phyloP scores from a whole-genome alignment of 2,888 invertebrate species.

The Thysanoteuthis rhombus region DNA sequence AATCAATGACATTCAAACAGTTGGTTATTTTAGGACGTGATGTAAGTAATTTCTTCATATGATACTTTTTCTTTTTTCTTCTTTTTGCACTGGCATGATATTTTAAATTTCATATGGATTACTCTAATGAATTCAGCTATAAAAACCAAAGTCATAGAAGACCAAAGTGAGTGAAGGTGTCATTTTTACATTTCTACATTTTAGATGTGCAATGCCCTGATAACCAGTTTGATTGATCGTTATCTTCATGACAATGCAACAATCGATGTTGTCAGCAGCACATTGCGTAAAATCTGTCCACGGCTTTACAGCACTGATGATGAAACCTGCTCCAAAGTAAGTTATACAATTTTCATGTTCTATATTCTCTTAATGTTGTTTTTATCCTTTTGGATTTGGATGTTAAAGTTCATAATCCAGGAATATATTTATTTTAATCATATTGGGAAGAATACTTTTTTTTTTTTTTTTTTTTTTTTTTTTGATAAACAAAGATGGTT shows the following conservation, averaged over 20 bases:
- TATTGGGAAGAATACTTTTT: too few relatives aligned
- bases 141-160: neutral
- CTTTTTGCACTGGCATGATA: too few relatives aligned
- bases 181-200: neutral
- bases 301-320: constrained; percentile 93
- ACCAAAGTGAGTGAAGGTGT: neutral
- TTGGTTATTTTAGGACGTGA: constrained; percentile 83
- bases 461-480: too few relatives aligned
- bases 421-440: too few relatives aligned
- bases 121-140: neutral
- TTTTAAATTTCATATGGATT: neutral
- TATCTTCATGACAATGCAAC: constrained; percentile 95
- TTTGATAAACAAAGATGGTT: too few relatives aligned
- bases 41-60: constrained; percentile 69
- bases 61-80: too few relatives aligned
- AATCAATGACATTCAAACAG: constrained; percentile 76
- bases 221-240: constrained; percentile 86
- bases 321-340: constrained; percentile 92
- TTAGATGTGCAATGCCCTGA: constrained; percentile 74
- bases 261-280: constrained; percentile 88
- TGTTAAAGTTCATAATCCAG: too few relatives aligned
- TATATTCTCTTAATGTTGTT: too few relatives aligned
- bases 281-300: constrained; percentile 90
- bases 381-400: too few relatives aligned
- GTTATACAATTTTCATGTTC: neutral